Conservation (phyloP, 2,113 vertebrate genomes). For the Gymnorhina tibicen region DNA sequence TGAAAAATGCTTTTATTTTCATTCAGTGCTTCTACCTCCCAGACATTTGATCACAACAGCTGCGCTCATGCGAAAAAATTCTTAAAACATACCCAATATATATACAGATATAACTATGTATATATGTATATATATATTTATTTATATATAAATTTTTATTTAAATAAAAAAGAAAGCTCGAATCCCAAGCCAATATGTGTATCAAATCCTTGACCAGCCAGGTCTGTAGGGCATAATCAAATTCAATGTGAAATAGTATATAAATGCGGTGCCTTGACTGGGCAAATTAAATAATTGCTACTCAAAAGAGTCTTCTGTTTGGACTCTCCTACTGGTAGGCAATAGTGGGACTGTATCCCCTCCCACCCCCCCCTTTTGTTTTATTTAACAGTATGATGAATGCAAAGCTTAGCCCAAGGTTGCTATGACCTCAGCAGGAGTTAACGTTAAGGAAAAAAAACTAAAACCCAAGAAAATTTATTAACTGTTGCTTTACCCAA, state of each 20-base stretch:
- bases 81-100: slow-evolving; percentile 82
- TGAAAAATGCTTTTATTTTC: slow-evolving; percentile 64
- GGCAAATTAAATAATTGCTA: slow-evolving; percentile 85
- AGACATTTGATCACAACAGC: slow-evolving; percentile 75
- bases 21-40: slow-evolving; percentile 77
- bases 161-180: slow-evolving; percentile 86
- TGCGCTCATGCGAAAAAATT: slow-evolving; percentile 82
- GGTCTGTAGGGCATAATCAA: slow-evolving; percentile 86
- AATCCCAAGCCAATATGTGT: slow-evolving; percentile 85
- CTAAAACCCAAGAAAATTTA: slow-evolving; percentile 72
- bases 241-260: slow-evolving; percentile 90
- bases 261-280: slow-evolving; percentile 82
- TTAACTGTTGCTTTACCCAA: slow-evolving; percentile 83
- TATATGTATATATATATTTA: slow-evolving; percentile 81
- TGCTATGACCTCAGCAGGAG: slow-evolving; percentile 74
- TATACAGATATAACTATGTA: slow-evolving; percentile 82
- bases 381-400: slow-evolving; percentile 74
- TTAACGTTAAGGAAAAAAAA: slow-evolving; percentile 74
- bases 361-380: slow-evolving; percentile 60
- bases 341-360: slow-evolving; percentile 74
- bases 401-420: slow-evolving; percentile 75
- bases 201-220: slow-evolving; percentile 86
- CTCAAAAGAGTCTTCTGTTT: slow-evolving; percentile 82
- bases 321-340: slow-evolving; percentile 86
- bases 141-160: slow-evolving; percentile 82